Evolutionary conservation across 2,888 invertebrate genomes (phyloP).

Genomic region (Hydrotaea cyrtoneurina): DNA sequence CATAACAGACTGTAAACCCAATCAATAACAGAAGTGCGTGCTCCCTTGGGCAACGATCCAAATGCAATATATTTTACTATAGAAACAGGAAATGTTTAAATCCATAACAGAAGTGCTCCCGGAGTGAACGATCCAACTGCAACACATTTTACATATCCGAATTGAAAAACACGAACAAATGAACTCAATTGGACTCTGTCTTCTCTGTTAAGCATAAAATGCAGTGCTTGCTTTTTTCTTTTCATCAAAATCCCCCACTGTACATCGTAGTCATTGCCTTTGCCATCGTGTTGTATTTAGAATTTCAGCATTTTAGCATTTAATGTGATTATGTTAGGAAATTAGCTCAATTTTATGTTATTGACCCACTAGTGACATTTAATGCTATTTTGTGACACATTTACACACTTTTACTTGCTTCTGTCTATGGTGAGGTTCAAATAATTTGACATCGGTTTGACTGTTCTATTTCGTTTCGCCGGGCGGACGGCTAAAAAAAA

Average conservation of each 20-base stretch:
- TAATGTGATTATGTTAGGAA: constrained; percentile 34
- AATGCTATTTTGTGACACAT: constrained; percentile 16
- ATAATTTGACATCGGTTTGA: constrained; percentile 38
- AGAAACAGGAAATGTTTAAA: too few relatives aligned
- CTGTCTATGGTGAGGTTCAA: constrained; percentile 23
- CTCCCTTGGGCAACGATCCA: too few relatives aligned
- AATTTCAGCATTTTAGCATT: constrained; percentile 11
- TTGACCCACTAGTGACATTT: constrained; percentile 30
- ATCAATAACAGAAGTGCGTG: too few relatives aligned
- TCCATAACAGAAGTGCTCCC: too few relatives aligned
- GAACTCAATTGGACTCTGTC: too few relatives aligned
- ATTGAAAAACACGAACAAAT: too few relatives aligned
- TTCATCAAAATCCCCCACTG: not conserved
- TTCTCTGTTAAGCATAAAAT: too few relatives aligned
- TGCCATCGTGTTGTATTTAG: not conserved
- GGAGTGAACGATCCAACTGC: too few relatives aligned
- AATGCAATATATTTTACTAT: too few relatives aligned
- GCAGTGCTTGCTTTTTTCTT: too few relatives aligned
- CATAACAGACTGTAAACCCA: too few relatives aligned
- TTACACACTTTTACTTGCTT: not conserved
- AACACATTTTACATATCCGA: too few relatives aligned
- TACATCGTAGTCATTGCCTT: not conserved
- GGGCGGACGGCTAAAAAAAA: not conserved
- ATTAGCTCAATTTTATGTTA: constrained; percentile 26
- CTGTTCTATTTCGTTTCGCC: not conserved